phyloP scores from a whole-genome alignment of 1,140 invertebrate species.

The Orussus abietinus region DNA sequence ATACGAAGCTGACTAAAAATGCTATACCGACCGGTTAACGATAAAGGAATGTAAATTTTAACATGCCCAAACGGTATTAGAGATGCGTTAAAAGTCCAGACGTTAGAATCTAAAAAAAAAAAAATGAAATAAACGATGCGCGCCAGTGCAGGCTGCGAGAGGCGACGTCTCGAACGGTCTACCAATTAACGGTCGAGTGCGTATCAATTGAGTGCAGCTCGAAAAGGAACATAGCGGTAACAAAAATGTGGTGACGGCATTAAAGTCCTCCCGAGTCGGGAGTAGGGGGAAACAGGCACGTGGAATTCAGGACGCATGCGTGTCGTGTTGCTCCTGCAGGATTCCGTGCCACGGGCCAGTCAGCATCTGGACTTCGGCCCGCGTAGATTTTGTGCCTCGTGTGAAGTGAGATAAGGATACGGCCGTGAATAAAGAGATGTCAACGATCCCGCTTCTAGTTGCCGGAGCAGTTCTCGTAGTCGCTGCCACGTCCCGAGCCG shows the following conservation, averaged over 20 bases:
- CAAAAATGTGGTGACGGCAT: neutral
- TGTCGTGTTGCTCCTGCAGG: constrained; percentile 42
- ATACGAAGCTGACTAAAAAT: too few species aligned
- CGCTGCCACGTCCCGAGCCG: constrained; percentile 11
- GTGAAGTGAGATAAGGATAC: constrained; percentile 15
- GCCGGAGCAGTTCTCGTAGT: constrained; percentile 21
- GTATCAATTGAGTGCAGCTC: too few species aligned
- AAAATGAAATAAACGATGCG: neutral
- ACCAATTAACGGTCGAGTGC: too few species aligned
- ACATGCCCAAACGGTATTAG: too few species aligned
- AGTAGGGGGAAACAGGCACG: constrained; percentile 36
- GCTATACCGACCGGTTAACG: too few species aligned
- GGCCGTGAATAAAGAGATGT: constrained; percentile 21
- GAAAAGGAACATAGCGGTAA: neutral
- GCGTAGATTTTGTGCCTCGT: constrained; percentile 23
- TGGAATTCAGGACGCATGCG: constrained; percentile 39
- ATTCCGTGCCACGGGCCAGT: constrained; percentile 33
- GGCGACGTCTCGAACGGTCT: too few species aligned
- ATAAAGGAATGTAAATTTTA: too few species aligned
- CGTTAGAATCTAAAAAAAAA: too few species aligned
- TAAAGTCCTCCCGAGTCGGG: too few species aligned
- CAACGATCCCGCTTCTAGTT: constrained; percentile 19
- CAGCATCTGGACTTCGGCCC: constrained; percentile 38
- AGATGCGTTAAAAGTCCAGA: too few species aligned
- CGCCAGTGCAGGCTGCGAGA: neutral